Conservation (phyloP, 2,797 vertebrate species). For the Potorous gilbertii region DNA sequence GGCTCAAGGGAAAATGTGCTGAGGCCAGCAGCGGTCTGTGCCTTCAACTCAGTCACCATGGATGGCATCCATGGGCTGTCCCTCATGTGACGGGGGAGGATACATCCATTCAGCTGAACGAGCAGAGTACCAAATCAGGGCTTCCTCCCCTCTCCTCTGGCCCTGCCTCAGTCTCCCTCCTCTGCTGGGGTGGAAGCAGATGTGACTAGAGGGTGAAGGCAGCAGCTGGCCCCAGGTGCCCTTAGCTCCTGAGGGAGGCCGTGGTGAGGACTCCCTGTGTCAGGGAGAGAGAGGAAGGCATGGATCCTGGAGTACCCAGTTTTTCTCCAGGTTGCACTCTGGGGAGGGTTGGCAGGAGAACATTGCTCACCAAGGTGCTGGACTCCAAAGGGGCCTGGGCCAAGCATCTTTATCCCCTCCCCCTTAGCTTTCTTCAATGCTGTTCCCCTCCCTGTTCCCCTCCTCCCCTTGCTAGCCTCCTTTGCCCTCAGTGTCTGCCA, state of each 20-base stretch:
- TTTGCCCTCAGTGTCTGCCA: background rate
- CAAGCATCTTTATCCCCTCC: too few relatives aligned
- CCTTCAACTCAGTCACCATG: too few relatives aligned
- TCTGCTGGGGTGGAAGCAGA: constrained; percentile 3
- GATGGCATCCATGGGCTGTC: background rate
- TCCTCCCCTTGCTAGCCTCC: background rate
- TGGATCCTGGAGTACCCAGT: background rate
- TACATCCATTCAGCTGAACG: too few relatives aligned
- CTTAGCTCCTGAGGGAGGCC: background rate
- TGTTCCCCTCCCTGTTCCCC: background rate
- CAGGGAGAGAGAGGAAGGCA: too few relatives aligned
- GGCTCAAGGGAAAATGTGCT: background rate
- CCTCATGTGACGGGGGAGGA: background rate
- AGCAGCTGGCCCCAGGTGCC: constrained; percentile 40
- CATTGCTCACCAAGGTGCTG: too few relatives aligned
- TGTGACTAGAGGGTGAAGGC: constrained; percentile 58
- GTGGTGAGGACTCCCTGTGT: background rate
- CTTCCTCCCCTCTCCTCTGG: too few relatives aligned
- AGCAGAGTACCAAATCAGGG: background rate
- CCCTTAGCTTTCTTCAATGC: background rate
- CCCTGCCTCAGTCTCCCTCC: background rate
- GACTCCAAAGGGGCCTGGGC: background rate
- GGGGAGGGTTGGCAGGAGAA: background rate
- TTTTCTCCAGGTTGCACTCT: background rate
- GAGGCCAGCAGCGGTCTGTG: too few relatives aligned